Evolutionary conservation across 1,140 invertebrate species (phyloP).

Genomic region (Sarcophaga bullata): DNA sequence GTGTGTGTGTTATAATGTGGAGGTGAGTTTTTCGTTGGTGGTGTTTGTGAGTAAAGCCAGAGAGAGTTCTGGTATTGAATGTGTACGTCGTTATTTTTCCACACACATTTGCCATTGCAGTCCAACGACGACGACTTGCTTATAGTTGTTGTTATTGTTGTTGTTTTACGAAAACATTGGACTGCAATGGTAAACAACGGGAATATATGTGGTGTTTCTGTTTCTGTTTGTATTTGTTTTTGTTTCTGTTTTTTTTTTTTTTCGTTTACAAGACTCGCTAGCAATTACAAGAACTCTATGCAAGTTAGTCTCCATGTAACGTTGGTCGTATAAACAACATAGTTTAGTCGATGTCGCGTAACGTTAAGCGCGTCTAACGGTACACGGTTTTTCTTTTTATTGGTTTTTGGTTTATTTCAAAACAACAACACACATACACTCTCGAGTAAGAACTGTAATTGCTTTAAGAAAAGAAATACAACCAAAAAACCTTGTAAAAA

Average conservation of each 20-base stretch:
- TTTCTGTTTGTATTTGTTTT: slow-evolving; percentile 28
- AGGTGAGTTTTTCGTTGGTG: no score
- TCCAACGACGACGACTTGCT: no score
- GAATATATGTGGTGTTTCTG: background rate
- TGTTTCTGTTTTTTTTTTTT: background rate
- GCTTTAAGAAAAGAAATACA: background rate
- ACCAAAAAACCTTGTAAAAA: background rate
- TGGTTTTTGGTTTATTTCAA: slow-evolving; percentile 11
- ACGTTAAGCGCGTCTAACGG: slow-evolving; percentile 4
- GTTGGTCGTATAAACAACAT: slow-evolving; percentile 37
- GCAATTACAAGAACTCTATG: slow-evolving; percentile 35
- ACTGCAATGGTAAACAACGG: no score
- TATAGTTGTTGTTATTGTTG: no score
- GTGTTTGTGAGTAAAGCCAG: no score
- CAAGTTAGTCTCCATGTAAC: slow-evolving; percentile 39
- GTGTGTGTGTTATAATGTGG: no score
- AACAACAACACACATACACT: background rate
- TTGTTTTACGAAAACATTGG: no score
- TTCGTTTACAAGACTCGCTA: slow-evolving; percentile 32
- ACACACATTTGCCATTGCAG: background rate
- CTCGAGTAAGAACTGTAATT: background rate
- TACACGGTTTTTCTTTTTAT: background rate
- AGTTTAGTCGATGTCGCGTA: slow-evolving; percentile 13
- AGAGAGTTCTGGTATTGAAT: no score
- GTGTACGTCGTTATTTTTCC: background rate